Percentiles rank a stretch among this genome's conserved stretches.
Evolutionary conservation across 1,140 invertebrate species (phyloP).

Genomic region (Bombus consobrinus): DNA sequence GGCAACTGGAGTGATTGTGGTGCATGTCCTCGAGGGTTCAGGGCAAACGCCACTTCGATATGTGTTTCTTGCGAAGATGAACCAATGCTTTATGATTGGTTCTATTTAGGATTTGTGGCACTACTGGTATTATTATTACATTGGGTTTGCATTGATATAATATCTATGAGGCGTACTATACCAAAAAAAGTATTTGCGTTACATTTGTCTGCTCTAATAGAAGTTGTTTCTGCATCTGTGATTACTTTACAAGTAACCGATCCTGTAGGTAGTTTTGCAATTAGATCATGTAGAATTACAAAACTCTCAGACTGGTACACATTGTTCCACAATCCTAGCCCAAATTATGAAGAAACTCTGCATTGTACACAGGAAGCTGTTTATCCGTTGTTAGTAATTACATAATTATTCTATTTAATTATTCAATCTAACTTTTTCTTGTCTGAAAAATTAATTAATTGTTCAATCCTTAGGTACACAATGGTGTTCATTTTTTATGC

Average conservation of each 20-base stretch:
- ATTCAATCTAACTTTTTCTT: no score
- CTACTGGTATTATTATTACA: constrained; percentile 93
- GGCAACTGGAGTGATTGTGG: constrained; percentile 91
- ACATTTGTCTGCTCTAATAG: constrained; percentile 91
- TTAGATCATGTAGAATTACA: constrained; percentile 90
- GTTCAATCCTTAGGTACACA: constrained; percentile 90
- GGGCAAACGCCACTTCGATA: constrained; percentile 86
- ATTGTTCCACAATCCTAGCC: constrained; percentile 95
- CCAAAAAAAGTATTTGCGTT: constrained; percentile 88
- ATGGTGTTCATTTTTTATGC: constrained; percentile 97
- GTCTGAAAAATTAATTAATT: not conserved
- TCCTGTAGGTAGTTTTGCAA: constrained; percentile 88
- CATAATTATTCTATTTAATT: not conserved
- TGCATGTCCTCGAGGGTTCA: constrained; percentile 92
- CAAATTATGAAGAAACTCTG: constrained; percentile 93
- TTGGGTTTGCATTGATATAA: constrained; percentile 95
- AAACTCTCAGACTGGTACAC: constrained; percentile 98
- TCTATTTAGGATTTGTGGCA: constrained; percentile 97
- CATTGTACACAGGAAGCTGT: constrained; percentile 98
- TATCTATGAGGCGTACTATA: constrained; percentile 89
- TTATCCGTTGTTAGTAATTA: constrained; percentile 93
- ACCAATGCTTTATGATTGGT: constrained; percentile 95
- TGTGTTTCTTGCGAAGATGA: constrained; percentile 91
- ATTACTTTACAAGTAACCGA: constrained; percentile 90
- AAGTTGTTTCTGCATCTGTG: constrained; percentile 88